These are phyloP conservation scores for Puntigrus tetrazona DNA, from an alignment of 2,113 vertebrate species.

Conservation along the genomic window DNA sequence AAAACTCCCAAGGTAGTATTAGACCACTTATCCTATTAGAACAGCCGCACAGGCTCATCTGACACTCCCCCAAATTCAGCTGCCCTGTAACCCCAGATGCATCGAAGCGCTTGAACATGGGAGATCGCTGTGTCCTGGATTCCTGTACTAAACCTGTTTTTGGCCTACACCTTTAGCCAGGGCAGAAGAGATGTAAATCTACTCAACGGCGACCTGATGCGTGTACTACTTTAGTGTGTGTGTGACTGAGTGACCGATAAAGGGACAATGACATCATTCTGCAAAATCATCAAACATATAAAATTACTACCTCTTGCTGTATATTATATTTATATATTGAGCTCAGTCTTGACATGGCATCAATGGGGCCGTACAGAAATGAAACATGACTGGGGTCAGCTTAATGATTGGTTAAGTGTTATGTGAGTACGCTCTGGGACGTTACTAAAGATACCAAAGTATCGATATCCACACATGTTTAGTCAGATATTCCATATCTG, in stretches of 20 bases:
- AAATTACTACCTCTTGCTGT: background rate
- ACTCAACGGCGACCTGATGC: conserved; percentile 24
- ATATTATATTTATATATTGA: conserved; percentile 9
- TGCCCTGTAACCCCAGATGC: conserved; percentile 49
- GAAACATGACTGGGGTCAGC: conserved; percentile 50
- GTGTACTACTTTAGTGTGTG: conserved; percentile 26
- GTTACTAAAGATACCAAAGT: conserved; percentile 64
- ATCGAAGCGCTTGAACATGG: conserved; percentile 45
- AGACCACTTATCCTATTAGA: conserved; percentile 80
- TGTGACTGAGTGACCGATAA: background rate
- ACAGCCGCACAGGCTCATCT: conserved; percentile 62
- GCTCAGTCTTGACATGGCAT: conserved; percentile 10
- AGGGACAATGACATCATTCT: background rate
- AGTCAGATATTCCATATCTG: conserved; percentile 55
- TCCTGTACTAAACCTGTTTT: conserved; percentile 49
- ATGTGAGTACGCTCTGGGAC: conserved; percentile 50
- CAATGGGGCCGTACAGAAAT: conserved; percentile 16
- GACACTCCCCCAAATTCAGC: conserved; percentile 64
- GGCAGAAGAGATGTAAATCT: conserved; percentile 52
- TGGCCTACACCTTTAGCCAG: conserved; percentile 37
- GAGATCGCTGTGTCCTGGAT: conserved; percentile 47
- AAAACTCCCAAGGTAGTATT: conserved; percentile 73
- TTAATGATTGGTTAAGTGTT: conserved; percentile 59
- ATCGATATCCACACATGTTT: conserved; percentile 61
- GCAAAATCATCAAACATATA: conserved; percentile 10